Evolutionary conservation across 2,797 vertebrate genomes (phyloP).

Genomic region (Malurus splendens): DNA sequence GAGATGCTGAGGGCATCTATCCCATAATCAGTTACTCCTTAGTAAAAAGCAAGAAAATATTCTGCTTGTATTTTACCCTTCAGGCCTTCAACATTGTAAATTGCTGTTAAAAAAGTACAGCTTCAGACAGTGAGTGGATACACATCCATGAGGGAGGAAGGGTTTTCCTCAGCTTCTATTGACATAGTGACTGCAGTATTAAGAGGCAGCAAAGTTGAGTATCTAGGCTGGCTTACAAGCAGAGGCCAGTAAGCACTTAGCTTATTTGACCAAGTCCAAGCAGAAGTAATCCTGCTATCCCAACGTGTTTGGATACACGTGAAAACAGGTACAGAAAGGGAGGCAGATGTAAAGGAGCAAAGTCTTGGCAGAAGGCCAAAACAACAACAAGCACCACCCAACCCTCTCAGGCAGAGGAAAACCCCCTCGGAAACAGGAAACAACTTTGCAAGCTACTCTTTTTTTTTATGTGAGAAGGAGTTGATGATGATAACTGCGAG

Average conservation of each 20-base stretch:
- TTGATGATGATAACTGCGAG: accelerated
- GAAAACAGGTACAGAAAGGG: not conserved
- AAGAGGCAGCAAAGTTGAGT: not conserved
- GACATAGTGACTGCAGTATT: no score
- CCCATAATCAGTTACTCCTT: not conserved
- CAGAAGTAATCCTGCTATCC: not conserved
- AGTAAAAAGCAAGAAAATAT: not conserved
- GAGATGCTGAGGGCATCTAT: not conserved
- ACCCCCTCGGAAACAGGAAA: not conserved
- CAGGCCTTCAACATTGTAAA: not conserved
- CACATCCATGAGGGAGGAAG: not conserved
- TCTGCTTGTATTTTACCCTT: not conserved
- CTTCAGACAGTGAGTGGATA: not conserved
- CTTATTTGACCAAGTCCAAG: not conserved
- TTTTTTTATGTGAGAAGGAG: not conserved
- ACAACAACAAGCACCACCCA: not conserved
- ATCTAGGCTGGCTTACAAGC: not conserved
- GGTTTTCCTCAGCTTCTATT: not conserved
- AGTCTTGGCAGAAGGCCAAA: not conserved
- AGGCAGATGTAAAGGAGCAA: not conserved
- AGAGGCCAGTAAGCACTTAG: not conserved
- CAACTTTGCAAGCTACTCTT: not conserved
- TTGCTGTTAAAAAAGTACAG: not conserved
- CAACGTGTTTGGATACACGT: accelerated
- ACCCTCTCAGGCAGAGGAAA: not conserved